Conservation (phyloP, 2,888 invertebrate species). For the Pyrocoelia pectoralis region DNA sequence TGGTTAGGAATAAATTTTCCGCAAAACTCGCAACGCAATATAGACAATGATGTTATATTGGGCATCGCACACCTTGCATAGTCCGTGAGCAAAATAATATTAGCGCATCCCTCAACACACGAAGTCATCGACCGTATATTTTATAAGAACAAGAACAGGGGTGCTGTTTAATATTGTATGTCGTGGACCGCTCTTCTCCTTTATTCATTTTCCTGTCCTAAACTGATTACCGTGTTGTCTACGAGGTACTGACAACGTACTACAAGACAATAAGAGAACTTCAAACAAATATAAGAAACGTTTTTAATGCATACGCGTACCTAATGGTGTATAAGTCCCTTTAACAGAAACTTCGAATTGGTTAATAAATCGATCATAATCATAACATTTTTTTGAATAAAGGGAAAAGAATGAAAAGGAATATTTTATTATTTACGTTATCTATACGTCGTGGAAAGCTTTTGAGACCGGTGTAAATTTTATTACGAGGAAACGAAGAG, state of each 20-base stretch:
- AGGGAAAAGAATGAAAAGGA: not conserved
- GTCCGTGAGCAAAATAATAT: conserved; percentile 56
- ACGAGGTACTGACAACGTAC: conserved; percentile 44
- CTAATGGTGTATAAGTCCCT: too few species aligned
- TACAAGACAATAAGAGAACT: conserved; percentile 9
- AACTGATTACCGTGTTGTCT: conserved; percentile 51
- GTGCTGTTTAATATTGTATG: conserved; percentile 50
- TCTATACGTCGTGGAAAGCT: conserved; percentile 20
- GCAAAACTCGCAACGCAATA: conserved; percentile 51
- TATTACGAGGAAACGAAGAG: conserved; percentile 50
- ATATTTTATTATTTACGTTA: not conserved
- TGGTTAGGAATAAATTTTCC: conserved; percentile 48
- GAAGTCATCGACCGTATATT: conserved; percentile 38
- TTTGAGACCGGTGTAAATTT: conserved; percentile 48
- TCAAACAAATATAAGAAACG: too few species aligned
- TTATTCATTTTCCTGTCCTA: conserved; percentile 52
- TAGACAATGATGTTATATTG: conserved; percentile 55
- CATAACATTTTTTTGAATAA: too few species aligned
- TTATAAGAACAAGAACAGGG: conserved; percentile 36
- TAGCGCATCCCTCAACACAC: conserved; percentile 45
- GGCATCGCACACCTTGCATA: conserved; percentile 53
- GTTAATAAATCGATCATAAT: too few species aligned
- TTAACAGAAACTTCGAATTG: too few species aligned
- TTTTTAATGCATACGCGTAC: too few species aligned
- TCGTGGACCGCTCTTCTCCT: conserved; percentile 45